Evolutionary conservation across 1,140 invertebrate genomes (phyloP).

Genomic region (Drosophila orosa): DNA sequence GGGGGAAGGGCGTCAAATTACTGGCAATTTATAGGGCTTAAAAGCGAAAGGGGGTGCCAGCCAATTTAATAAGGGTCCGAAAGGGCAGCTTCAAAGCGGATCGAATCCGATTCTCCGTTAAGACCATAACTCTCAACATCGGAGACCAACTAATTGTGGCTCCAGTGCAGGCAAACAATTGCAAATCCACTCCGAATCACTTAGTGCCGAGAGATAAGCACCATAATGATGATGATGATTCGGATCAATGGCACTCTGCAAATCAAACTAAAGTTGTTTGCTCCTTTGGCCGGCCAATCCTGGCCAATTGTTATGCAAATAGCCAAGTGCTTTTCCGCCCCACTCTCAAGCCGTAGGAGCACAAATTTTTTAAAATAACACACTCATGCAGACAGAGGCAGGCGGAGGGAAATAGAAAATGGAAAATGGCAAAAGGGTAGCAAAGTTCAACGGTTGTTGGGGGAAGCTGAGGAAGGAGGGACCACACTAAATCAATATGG

Average conservation of each 20-base stretch:
- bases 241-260: slow-evolving; percentile 47
- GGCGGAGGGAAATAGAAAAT: slow-evolving; percentile 20
- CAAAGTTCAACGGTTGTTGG: slow-evolving; percentile 15
- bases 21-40: slow-evolving; percentile 20
- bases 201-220: slow-evolving; percentile 34
- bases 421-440: slow-evolving; percentile 16
- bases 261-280: slow-evolving; percentile 63
- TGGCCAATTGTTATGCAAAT: slow-evolving; percentile 80
- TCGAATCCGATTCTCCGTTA: slow-evolving; percentile 27
- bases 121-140: slow-evolving; percentile 24
- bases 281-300: slow-evolving; percentile 36
- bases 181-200: slow-evolving; percentile 41
- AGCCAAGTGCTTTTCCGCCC: slow-evolving; percentile 54
- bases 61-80: slow-evolving; percentile 32
- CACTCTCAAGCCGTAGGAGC: slow-evolving; percentile 55
- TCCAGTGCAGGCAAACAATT: slow-evolving; percentile 30
- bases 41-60: not conserved
- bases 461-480: slow-evolving; percentile 16
- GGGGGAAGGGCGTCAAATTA: slow-evolving; percentile 41
- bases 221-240: slow-evolving; percentile 30
- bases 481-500: slow-evolving; percentile 77
- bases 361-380: slow-evolving; percentile 68
- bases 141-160: slow-evolving; percentile 32
- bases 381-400: slow-evolving; percentile 21
- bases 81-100: slow-evolving; percentile 21